Base-by-base conservation (phyloP, 2,797 vertebrate species). In the Scleropages formosus region DNA sequence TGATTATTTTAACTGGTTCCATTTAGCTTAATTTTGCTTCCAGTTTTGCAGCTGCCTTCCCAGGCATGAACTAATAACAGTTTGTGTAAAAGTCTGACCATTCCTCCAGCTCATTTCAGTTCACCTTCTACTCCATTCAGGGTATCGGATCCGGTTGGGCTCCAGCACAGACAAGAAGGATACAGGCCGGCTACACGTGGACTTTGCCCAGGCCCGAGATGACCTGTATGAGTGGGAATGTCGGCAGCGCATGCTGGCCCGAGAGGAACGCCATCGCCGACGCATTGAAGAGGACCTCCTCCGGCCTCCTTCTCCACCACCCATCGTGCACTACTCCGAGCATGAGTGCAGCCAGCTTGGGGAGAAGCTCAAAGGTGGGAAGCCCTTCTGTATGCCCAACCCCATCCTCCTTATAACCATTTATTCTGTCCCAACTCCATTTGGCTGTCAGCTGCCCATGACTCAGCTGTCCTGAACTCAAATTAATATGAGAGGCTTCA, bases 221-320 rank as follows among this genome's bases (percentile, higher is more conserved):
- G 96, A 98, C 77, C 90, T 98, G 53, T 98, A 97, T 0, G 96
- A 98, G 86, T 98, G 96, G 96, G 96, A 98, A 78, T 98, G 96
- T 83, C 91, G 85, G 79, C 96, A 98, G 89, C 93, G 96, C 16
- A 94, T 96, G 94, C 77, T 97, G 82, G 96, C 96, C 6, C 85
- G 96, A 8, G 95, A 98, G 86, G 96, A 98, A 83, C 90, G 96
- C 16, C 96, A 97, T 80, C 93, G 96, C 31, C 90, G 95, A 64
- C 90, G 94, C 70, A 90, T 97, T 78, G 94, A 95, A 46, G 96
- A 97, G 82, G 95, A 98, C 70, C 92, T 89, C 56, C 87, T 96
- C 63, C 91, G 92, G 4, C 95, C 95, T 0, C 94, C 95, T 3
- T 97, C 96, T 0, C 96, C 96, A 0, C 96, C 96, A 0, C 94